Percentiles rank a stretch among this genome's conserved stretches.
phyloP scores from a whole-genome alignment of 1,140 invertebrate genomes.

The Acyrthosiphon pisum region DNA sequence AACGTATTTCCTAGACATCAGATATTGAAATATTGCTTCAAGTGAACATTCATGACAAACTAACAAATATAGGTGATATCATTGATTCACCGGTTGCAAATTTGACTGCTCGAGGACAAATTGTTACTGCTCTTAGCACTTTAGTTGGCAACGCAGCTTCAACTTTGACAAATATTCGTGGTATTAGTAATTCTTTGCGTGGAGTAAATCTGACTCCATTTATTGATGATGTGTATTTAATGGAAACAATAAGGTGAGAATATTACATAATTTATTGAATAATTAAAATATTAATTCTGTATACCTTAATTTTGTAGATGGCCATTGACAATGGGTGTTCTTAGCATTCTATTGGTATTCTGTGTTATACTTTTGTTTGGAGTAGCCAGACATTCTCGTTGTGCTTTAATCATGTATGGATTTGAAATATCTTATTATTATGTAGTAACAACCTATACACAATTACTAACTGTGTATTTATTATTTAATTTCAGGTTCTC shows the following conservation, averaged over 20 bases:
- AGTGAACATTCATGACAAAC: slow-evolving; percentile 71
- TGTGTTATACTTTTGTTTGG: slow-evolving; percentile 83
- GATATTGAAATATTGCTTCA: slow-evolving; percentile 70
- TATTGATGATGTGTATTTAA: slow-evolving; percentile 63
- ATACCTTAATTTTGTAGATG: slow-evolving; percentile 67
- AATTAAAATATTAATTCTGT: slow-evolving; percentile 10
- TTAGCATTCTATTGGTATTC: slow-evolving; percentile 78
- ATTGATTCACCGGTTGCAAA: slow-evolving; percentile 78
- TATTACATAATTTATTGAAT: not conserved
- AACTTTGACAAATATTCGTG: slow-evolving; percentile 74
- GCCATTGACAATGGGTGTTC: slow-evolving; percentile 79
- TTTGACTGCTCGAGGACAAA: slow-evolving; percentile 72
- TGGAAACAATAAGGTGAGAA: slow-evolving; percentile 58
- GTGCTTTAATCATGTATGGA: slow-evolving; percentile 80
- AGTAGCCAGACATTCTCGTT: slow-evolving; percentile 81
- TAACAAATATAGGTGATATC: slow-evolving; percentile 74
- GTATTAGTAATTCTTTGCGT: slow-evolving; percentile 75
- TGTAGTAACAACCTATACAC: not conserved
- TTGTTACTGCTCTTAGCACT: slow-evolving; percentile 72
- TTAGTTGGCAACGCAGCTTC: slow-evolving; percentile 75
- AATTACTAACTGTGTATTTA: slow-evolving; percentile 53
- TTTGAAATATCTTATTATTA: not conserved
- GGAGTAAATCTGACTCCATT: slow-evolving; percentile 72
- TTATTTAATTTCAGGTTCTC: slow-evolving; percentile 69
- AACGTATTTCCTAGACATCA: slow-evolving; percentile 64